Evolutionary conservation across 1,140 invertebrate species (phyloP), one percentile per base, ranked within the genome.

Genomic region (Bombus confusus): DNA sequence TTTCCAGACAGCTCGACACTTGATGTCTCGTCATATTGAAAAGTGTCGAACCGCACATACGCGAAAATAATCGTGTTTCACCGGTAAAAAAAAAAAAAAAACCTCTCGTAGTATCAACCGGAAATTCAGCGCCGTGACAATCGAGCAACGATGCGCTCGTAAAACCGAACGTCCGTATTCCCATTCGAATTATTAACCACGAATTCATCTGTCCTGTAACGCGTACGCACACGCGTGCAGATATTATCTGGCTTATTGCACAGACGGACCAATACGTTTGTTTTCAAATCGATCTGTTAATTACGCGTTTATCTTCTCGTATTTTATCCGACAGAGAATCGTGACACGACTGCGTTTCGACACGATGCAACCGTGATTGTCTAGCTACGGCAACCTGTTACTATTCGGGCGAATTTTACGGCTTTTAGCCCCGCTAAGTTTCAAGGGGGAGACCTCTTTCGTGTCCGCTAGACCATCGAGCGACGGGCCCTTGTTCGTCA

Each of bases 241-340:
- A 86, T 82, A 69, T 86, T 88, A 89, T 89, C 83, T 59, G 31
- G 59, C 39, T 57, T 75, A 78, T 69, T 39, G 39, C 64, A 43
- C 47, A 64, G 75, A 52, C 57, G 64, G 43, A 79, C 22, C 64
- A 47, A 69, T 59, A 28, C 83, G 82, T 86, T 86, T 74, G 62
- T 78, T 86, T 76, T 66, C 39, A 59, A 66, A 79, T 80, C 68
- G 75, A 34, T 52, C 41, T 41, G 87, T 81, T 89, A 89, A 89
- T 89, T 89, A 76, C 76, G 34, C 75, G 62, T 86, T 85, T 83
- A 86, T 86, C 80, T 79, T 89, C 69, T 62, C 43, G 75, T 79
- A 71, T 75, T 86, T 89, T 82, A 88, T 87, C 80, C 69, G 22
- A 22, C 47, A 22, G 18, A 52, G 18, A 52, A 0, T 52, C 47